Base-by-base conservation (phyloP, 2,797 vertebrate species). In the Mycteria americana region DNA sequence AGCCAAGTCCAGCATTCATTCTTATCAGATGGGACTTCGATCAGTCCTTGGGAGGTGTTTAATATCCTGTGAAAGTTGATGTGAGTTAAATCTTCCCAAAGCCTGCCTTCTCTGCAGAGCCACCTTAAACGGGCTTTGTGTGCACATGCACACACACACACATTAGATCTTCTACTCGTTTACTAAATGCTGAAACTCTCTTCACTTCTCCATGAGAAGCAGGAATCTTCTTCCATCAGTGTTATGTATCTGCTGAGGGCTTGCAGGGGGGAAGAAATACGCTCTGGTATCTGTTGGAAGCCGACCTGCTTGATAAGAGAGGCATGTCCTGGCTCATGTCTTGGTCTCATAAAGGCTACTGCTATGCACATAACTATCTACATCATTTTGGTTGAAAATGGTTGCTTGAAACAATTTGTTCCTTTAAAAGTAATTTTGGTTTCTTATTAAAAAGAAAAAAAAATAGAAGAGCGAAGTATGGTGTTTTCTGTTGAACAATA, bases 401-500 rank as follows among this genome's bases (percentile, higher is more conserved):
- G 85, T 88, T 94, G 72, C 87, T 94, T 84, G 70, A 88, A 97
- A 92, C 30, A 87, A 96, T 84, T 95, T 70, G 73, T 62, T 80
- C 63, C 45, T 89, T 91, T 89, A 92, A 94, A 95, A 97, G 88
- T 93, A 89, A 95, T 92, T 93, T 80, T 88, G 41, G 10, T 92
- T 95, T 94, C 85, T 95, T 93, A 79, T 77, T 95, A 94, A 93
- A 91, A 85, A 75, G 17, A 59, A 88, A 92, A 39, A 39, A 93
- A 57, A 82, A 3, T 0, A 48, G 59, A 73, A 53, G 48, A 89
- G 82, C 77, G 94, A 95, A 92, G 72, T 73, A 63, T 0, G 0
- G 69, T 74, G 62, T 89, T 96, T 83, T 96, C 83, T 95, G 41
- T 93, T 83, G 87, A 97, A 95, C 81, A 97, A 85, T 96, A 77